Evolutionary conservation across 2,797 vertebrate genomes (phyloP).

Genomic region (Falco columbarius): DNA sequence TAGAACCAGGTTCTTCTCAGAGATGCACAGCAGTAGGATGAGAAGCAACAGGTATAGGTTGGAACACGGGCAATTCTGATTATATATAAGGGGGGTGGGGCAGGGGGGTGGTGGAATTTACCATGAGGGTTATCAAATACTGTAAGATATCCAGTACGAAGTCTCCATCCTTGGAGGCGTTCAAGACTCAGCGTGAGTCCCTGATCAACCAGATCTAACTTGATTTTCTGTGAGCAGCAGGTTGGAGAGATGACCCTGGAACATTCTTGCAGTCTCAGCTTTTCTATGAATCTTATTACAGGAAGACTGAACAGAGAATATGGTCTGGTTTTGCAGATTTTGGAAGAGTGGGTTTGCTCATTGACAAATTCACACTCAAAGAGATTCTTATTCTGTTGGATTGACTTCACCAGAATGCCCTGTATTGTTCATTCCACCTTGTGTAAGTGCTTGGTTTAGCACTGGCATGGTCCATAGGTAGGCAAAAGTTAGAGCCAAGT

Average conservation of each 20-base stretch:
- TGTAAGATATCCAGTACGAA: neutral
- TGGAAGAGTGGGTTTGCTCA: neutral
- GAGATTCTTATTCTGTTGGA: neutral
- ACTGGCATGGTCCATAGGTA: no score
- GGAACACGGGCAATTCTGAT: neutral
- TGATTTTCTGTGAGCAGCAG: neutral
- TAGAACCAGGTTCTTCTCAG: no score
- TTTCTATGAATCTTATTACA: neutral
- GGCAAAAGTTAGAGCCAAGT: neutral
- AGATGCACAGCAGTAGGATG: neutral
- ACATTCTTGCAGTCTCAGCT: neutral
- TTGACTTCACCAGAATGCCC: neutral
- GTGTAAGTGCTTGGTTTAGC: no score
- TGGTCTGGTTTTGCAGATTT: neutral
- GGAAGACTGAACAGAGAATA: neutral
- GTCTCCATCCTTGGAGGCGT: neutral
- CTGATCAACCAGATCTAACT: neutral
- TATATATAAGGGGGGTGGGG: neutral
- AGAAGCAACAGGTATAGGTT: neutral
- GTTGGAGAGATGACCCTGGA: neutral
- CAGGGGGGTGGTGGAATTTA: neutral
- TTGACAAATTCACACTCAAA: neutral
- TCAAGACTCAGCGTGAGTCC: neutral
- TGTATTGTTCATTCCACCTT: neutral
- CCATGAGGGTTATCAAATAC: neutral